Percentiles rank a stretch among this genome's conserved stretches.
Conservation (phyloP, 53 echinoderm and acorn worm genomes). For the Zoroaster sp. region DNA sequence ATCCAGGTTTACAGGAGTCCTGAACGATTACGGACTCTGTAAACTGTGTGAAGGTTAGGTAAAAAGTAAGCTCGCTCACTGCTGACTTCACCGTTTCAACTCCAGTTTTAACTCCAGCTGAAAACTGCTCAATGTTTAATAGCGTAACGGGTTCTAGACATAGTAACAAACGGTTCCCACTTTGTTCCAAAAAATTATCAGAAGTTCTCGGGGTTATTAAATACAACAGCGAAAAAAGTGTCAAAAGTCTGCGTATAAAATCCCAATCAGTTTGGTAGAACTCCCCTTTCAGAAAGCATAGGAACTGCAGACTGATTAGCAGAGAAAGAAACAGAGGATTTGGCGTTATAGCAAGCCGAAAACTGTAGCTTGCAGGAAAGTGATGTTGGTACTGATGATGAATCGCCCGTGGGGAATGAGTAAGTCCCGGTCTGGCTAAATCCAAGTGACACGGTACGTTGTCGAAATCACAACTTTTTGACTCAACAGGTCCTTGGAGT, state of each 20-base stretch:
- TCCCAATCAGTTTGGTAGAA: neutral
- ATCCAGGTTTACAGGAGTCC: neutral
- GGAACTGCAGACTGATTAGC: neutral
- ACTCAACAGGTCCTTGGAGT: conserved; percentile 4
- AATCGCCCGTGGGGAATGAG: neutral
- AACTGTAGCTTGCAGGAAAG: neutral
- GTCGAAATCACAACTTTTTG: neutral
- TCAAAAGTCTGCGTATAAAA: conserved; percentile 23
- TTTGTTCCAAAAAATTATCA: neutral
- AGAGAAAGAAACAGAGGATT: neutral
- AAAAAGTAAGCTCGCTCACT: neutral
- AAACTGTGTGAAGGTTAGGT: neutral
- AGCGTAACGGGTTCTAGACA: neutral
- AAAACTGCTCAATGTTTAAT: conserved; percentile 3
- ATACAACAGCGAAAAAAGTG: conserved; percentile 1
- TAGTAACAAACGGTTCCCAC: neutral
- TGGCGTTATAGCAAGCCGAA: too few relatives aligned
- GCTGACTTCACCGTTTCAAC: neutral
- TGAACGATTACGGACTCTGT: neutral
- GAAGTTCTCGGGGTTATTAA: neutral
- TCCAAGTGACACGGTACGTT: neutral
- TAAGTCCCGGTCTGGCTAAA: neutral
- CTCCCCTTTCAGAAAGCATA: neutral
- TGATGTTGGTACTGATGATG: neutral
- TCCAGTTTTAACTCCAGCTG: neutral